These are phyloP conservation scores for Archips xylosteana DNA, from an alignment of 2,888 invertebrate species.

Conservation along the genomic window DNA sequence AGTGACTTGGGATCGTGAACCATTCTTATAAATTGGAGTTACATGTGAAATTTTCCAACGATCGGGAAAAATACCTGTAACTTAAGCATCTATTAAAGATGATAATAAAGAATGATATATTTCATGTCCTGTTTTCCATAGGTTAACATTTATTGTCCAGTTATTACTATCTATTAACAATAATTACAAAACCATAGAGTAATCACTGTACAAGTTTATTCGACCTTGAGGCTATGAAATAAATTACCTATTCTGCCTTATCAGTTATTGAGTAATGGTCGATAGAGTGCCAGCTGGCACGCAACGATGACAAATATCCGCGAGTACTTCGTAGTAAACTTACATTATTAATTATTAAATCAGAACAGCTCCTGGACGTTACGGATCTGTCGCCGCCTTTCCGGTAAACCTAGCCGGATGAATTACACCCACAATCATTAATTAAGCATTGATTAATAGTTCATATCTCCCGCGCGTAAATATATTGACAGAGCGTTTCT, in stretches of 20 bases:
- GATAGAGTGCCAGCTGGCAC: constrained; percentile 55
- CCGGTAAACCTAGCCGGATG: constrained; percentile 59
- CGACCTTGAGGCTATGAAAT: constrained; percentile 40
- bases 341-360: constrained; percentile 77
- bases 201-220: constrained; percentile 30
- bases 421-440: constrained; percentile 52
- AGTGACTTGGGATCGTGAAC: no score
- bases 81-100: no score
- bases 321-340: constrained; percentile 71
- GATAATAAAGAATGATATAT: constrained; percentile 9
- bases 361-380: constrained; percentile 69
- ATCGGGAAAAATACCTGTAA: no score
- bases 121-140: constrained; percentile 25
- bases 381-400: constrained; percentile 68
- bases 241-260: constrained; percentile 43
- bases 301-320: constrained; percentile 67
- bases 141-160: constrained; percentile 38
- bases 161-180: constrained; percentile 33
- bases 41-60: no score
- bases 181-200: constrained; percentile 42
- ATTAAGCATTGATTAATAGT: constrained; percentile 48
- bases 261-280: constrained; percentile 56
- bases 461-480: constrained; percentile 39
- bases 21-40: no score
- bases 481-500: constrained; percentile 20